A percentile compares a stretch with the other conserved stretches of the same genome.
Evolutionary conservation across 2,797 vertebrate genomes (phyloP).

Genomic region (Amphiprion clarkii): DNA sequence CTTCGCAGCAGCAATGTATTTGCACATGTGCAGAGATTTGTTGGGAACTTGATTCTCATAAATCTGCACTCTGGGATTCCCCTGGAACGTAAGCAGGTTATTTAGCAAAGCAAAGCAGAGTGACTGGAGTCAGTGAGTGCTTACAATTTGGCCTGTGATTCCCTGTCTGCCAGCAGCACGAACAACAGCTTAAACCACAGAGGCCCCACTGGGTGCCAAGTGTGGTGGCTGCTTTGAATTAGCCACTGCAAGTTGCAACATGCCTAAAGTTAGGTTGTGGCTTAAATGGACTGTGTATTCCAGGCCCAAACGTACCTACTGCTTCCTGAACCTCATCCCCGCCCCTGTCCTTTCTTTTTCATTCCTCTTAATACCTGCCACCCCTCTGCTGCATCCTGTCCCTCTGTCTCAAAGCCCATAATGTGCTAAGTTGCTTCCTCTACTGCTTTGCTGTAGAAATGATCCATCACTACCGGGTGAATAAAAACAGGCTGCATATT

Average conservation of each 20-base stretch:
- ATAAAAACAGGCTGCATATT: constrained; percentile 78
- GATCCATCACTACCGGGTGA: constrained; percentile 76
- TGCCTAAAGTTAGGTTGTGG: constrained; percentile 81
- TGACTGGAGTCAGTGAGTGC: constrained; percentile 64
- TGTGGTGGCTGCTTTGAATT: constrained; percentile 85
- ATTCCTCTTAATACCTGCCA: constrained; percentile 58
- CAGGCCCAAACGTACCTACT: constrained; percentile 70
- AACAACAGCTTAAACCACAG: constrained; percentile 83
- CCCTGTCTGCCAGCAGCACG: constrained; percentile 72
- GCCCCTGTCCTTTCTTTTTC: constrained; percentile 60
- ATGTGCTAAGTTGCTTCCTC: constrained; percentile 69
- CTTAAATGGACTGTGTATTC: constrained; percentile 70
- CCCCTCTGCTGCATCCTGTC: constrained; percentile 59
- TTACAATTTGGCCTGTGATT: constrained; percentile 67
- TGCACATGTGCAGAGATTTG: constrained; percentile 49
- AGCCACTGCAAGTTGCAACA: constrained; percentile 84
- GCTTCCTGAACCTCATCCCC: constrained; percentile 74
- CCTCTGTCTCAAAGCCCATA: constrained; percentile 65
- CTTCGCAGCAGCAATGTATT: constrained; percentile 37
- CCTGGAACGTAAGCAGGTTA: constrained; percentile 74
- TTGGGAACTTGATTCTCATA: constrained; percentile 60
- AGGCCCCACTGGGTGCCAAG: constrained; percentile 82
- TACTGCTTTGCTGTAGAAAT: constrained; percentile 62
- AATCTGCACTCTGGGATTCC: constrained; percentile 75
- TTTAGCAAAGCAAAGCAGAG: constrained; percentile 62